These are phyloP conservation scores for Ornithorhynchus anatinus DNA, from an alignment of 2,113 vertebrate species.

Conservation along the genomic window DNA sequence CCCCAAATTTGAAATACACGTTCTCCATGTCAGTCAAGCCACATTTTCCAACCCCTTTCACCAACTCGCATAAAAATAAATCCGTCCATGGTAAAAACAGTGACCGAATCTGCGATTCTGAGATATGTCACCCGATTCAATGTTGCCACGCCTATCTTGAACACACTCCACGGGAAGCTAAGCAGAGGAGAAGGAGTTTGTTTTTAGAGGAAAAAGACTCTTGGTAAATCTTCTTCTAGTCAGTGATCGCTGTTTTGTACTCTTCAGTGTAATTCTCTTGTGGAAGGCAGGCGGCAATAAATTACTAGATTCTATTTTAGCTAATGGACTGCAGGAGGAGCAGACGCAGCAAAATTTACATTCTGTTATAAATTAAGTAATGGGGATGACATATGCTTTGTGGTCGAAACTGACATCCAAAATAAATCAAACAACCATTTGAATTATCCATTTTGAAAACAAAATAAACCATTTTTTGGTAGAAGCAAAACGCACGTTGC, in stretches of 20 bases:
- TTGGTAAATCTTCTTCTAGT: neutral
- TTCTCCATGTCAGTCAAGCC: too few relatives aligned
- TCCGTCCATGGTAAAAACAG: too few relatives aligned
- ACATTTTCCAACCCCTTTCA: too few relatives aligned
- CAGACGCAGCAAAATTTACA: constrained; percentile 43
- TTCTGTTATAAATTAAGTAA: constrained; percentile 59
- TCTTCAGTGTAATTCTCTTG: neutral
- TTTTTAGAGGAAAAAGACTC: neutral
- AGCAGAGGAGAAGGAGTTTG: neutral
- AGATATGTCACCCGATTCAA: too few relatives aligned
- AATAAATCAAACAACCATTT: constrained; percentile 52
- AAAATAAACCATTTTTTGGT: constrained; percentile 31
- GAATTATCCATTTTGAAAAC: constrained; percentile 37
- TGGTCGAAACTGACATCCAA: constrained; percentile 42
- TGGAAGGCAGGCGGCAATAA: constrained; percentile 17
- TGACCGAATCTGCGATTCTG: too few relatives aligned
- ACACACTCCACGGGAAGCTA: neutral
- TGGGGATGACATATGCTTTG: constrained; percentile 37
- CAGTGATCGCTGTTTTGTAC: constrained; percentile 28
- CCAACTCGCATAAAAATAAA: too few relatives aligned
- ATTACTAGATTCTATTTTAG: constrained; percentile 45
- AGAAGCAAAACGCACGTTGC: constrained; percentile 25
- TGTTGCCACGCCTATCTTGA: too few relatives aligned
- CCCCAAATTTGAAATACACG: too few relatives aligned
- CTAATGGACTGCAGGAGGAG: constrained; percentile 20